Conservation (phyloP, 2,113 vertebrate genomes). For the Misgurnus mizolepis region DNA sequence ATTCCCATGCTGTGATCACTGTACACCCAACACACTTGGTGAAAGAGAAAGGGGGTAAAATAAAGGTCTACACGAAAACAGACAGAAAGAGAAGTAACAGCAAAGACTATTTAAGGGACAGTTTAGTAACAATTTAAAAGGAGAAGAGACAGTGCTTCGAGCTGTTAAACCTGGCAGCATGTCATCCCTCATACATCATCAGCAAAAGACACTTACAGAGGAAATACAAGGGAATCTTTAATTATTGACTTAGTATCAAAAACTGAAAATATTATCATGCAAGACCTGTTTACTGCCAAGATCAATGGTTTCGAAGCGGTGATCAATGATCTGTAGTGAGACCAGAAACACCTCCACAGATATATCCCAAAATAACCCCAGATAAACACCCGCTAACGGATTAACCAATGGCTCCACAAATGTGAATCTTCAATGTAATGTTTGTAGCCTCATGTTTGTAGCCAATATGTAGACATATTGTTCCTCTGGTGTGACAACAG, state of each 20-base stretch:
- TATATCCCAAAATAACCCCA: constrained; percentile 28
- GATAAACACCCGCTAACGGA: not conserved
- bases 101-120: constrained; percentile 22
- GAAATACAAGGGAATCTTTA: not conserved
- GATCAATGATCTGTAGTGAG: constrained; percentile 63
- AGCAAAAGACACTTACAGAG: not conserved
- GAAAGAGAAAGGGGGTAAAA: constrained; percentile 45
- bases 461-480: too few relatives aligned
- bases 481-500: not conserved
- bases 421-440: not conserved
- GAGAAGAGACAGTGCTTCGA: constrained; percentile 62
- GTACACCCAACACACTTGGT: constrained; percentile 62
- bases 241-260: constrained; percentile 11
- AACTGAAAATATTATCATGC: not conserved
- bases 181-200: not conserved
- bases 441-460: too few relatives aligned
- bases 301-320: constrained; percentile 68
- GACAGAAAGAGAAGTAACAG: constrained; percentile 24
- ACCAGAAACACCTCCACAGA: constrained; percentile 59
- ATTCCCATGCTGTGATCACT: constrained; percentile 76
- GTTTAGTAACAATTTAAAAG: constrained; percentile 40
- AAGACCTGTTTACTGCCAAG: constrained; percentile 56
- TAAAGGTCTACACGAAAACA: constrained; percentile 34
- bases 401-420: not conserved
- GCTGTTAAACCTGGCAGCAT: constrained; percentile 66